Evolutionary conservation across 1,140 invertebrate species (phyloP).

Genomic region (Lasioglossum baleicum): DNA sequence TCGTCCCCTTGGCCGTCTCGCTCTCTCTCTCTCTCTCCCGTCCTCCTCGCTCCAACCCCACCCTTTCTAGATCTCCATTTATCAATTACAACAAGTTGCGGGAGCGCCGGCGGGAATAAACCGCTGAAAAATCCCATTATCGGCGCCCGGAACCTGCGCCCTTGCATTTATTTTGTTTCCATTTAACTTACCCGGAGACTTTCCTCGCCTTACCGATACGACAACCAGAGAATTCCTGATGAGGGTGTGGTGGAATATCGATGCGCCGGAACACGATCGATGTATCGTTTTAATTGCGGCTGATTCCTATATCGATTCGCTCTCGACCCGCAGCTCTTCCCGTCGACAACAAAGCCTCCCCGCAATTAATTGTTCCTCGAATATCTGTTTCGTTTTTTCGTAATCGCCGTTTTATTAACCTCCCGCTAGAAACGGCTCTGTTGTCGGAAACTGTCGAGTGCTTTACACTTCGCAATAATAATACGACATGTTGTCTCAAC

Average conservation of each 20-base stretch:
- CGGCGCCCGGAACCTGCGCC: conserved; percentile 27
- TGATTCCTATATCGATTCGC: background rate
- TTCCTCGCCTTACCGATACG: conserved; percentile 17
- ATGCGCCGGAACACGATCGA: background rate
- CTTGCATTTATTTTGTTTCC: conserved; percentile 53
- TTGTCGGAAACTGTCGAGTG: too few species aligned
- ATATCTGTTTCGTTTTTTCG: too few species aligned
- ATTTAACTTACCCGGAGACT: conserved; percentile 51
- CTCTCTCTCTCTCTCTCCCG: background rate
- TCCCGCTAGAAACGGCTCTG: too few species aligned
- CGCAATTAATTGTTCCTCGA: too few species aligned
- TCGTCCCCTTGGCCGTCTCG: background rate
- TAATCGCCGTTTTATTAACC: too few species aligned
- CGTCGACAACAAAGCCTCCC: too few species aligned
- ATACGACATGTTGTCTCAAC: too few species aligned
- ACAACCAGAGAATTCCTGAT: conserved; percentile 32
- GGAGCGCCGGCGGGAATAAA: conserved; percentile 49
- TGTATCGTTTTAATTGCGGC: conserved; percentile 1
- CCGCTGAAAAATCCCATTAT: conserved; percentile 59
- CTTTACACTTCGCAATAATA: too few species aligned
- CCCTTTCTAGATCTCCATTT: conserved; percentile 51
- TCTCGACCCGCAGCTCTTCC: too few species aligned
- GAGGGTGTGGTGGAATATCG: conserved; percentile 31
- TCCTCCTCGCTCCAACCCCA: background rate
- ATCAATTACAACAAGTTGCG: conserved; percentile 59